Conservation (phyloP, 1,140 invertebrate genomes). For the Hydropsyche tenuis region DNA sequence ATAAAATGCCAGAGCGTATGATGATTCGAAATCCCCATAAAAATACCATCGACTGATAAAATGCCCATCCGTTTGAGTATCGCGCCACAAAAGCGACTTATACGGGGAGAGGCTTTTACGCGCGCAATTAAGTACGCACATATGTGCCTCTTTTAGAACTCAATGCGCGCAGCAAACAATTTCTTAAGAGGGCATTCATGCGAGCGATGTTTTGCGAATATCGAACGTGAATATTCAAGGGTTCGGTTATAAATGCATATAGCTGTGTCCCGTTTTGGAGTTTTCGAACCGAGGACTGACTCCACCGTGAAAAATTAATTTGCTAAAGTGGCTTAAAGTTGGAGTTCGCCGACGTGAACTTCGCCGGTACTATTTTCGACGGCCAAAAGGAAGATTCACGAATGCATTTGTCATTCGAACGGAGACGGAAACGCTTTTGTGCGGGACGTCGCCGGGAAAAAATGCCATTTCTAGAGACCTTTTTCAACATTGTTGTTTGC, state of each 20-base stretch:
- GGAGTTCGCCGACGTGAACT: constrained; percentile 5
- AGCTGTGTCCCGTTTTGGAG: not conserved
- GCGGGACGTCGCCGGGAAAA: no score
- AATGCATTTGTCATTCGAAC: constrained; percentile 34
- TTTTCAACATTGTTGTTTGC: no score
- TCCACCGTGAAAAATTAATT: constrained; percentile 35
- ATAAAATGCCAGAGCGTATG: constrained; percentile 30
- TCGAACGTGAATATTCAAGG: not conserved
- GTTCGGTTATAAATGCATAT: not conserved
- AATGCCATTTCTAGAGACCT: no score
- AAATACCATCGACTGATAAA: constrained; percentile 31
- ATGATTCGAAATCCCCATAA: constrained; percentile 32
- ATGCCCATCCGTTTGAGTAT: constrained; percentile 17
- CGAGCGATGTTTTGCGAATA: not conserved
- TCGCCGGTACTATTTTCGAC: not conserved
- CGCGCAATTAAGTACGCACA: constrained; percentile 16
- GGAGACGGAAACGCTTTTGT: not conserved
- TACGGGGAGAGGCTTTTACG: not conserved
- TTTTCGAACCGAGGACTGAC: not conserved
- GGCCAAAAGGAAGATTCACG: not conserved
- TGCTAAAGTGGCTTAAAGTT: constrained; percentile 25
- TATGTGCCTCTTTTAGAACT: not conserved
- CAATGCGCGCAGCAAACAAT: not conserved
- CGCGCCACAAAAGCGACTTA: not conserved
- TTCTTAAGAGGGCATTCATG: not conserved